Percentiles rank a stretch among this genome's conserved stretches.
Evolutionary conservation across 2,888 invertebrate species (phyloP).

Genomic region (Rhagonycha fulva): DNA sequence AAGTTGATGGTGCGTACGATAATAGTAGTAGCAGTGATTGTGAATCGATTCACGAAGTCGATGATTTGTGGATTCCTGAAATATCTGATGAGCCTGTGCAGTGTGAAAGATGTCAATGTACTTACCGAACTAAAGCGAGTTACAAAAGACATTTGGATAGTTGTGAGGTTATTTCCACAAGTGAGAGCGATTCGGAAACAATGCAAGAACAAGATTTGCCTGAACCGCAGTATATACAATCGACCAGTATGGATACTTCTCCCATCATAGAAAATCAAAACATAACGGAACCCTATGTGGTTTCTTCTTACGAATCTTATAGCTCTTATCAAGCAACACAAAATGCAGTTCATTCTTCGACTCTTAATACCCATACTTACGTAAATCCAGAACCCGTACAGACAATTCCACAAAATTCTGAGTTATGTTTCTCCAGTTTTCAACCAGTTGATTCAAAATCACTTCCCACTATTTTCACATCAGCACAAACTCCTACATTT

Average conservation of each 20-base stretch:
- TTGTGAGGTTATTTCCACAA: constrained; percentile 79
- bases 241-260: constrained; percentile 4
- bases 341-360: constrained; percentile 50
- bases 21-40: constrained; percentile 58
- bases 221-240: not conserved
- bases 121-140: constrained; percentile 80
- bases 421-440: constrained; percentile 29
- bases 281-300: constrained; percentile 41
- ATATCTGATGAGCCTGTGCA: constrained; percentile 76
- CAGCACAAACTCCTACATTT: not conserved
- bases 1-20: constrained; percentile 62
- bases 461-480: not conserved
- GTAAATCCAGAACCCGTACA: constrained; percentile 45
- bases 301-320: constrained; percentile 49
- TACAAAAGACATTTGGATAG: constrained; percentile 77
- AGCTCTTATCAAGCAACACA: constrained; percentile 36
- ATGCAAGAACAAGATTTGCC: constrained; percentile 13
- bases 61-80: constrained; percentile 49
- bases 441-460: constrained; percentile 19
- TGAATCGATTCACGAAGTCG: constrained; percentile 46
- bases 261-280: constrained; percentile 24
- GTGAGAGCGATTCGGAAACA: constrained; percentile 78
- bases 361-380: constrained; percentile 49
- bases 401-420: constrained; percentile 39
- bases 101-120: constrained; percentile 86